Evolutionary conservation across 2,797 vertebrate genomes (phyloP), one percentile per base, ranked within the genome.

Genomic region (Argyrosomus regius): DNA sequence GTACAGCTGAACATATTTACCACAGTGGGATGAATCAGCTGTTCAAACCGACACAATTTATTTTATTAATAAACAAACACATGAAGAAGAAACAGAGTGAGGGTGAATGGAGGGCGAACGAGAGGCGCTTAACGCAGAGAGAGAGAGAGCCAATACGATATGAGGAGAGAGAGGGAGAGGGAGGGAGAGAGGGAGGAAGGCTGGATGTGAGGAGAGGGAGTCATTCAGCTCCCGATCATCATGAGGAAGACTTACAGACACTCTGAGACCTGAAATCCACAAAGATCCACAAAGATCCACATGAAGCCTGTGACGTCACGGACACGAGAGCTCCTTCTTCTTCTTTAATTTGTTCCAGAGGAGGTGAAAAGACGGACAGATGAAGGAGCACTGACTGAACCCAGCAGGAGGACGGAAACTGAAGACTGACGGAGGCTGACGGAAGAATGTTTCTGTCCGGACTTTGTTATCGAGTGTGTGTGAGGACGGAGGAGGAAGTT

Each of bases 181-280:
- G 45, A 48, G 60, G 56, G 66, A 39, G 70, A 80, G 56, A 58
- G 74, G 66, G 68, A 16, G 69, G 26, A 72, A 57, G 63, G 65
- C 80, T 68, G 78, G 65, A 50, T 73, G 75, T 46, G 80, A 72
- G 56, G 78, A 77, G 67, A 54, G 67, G 72, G 50, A 75, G 70
- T 68, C 89, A 72, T 62, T 84, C 75, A 67, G 85, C 75, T 83
- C 56, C 79, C 65, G 68, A 69, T 76, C 78, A 45, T 61, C 82
- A 31, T 24, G 80, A 72, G 16, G 65, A 75, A 49, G 64, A 80
- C 63, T 74, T 41, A 22, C n/a, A 58, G 52, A 17, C 77, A 62
- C 58, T 26, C 62, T 72, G 76, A 53, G 72, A 71, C 49, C 66
- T 43, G 61, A 24, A 63, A 67, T 56, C 64, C 49, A 50, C 50